A percentile compares a stretch with the other conserved stretches of the same genome.
phyloP scores from a whole-genome alignment of 1,140 invertebrate genomes.

The Ceratoteleas bidentatus region DNA sequence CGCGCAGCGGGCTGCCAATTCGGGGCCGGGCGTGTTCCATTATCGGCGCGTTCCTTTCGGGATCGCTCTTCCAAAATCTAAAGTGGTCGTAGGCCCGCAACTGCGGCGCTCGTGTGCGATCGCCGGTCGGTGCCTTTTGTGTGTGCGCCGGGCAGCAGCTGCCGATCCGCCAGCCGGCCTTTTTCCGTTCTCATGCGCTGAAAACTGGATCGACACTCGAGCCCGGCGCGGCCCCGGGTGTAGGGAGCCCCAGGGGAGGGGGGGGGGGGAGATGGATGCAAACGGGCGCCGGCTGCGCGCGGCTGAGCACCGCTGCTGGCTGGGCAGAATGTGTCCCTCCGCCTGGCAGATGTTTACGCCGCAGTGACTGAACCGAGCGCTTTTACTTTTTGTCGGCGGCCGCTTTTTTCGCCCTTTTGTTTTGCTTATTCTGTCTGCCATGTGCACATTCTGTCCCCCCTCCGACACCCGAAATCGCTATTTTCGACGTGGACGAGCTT shows the following conservation, averaged over 20 bases:
- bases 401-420: constrained; percentile 71
- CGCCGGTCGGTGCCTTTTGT: constrained; percentile 73
- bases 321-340: constrained; percentile 52
- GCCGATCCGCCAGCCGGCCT: constrained; percentile 73
- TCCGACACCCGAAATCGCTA: constrained; percentile 37
- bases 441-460: constrained; percentile 66
- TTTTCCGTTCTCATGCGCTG: constrained; percentile 76
- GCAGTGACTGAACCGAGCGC: constrained; percentile 72
- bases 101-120: constrained; percentile 44
- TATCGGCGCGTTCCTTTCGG: constrained; percentile 36
- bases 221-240: constrained; percentile 34
- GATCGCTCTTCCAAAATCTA: constrained; percentile 9
- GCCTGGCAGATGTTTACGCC: constrained; percentile 79
- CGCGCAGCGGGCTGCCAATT: no score
- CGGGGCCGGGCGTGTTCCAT: constrained; percentile 22
- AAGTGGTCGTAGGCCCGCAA: constrained; percentile 27
- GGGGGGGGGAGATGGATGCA: constrained; percentile 9
- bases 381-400: constrained; percentile 70
- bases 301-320: constrained; percentile 45
- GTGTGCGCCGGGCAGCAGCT: constrained; percentile 71
- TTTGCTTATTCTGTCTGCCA: constrained; percentile 76
- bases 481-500: constrained; percentile 30
- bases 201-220: constrained; percentile 77
- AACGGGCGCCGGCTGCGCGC: constrained; percentile 34
- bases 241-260: constrained; percentile 23